Conservation (phyloP, 2,888 invertebrate genomes). For the Ophion costatus region DNA sequence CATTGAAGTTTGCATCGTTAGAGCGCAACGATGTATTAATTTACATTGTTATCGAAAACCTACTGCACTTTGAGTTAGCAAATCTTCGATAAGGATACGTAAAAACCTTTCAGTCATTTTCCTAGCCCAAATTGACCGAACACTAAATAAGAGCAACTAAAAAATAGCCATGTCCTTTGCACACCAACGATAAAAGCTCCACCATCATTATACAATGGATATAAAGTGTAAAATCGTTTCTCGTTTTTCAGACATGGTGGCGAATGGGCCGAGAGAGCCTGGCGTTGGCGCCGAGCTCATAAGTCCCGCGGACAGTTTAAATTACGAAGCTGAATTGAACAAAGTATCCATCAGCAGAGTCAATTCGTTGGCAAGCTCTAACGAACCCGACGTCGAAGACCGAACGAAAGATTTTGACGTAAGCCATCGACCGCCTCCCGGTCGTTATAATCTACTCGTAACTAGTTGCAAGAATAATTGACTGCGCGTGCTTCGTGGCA, state of each 20-base stretch:
- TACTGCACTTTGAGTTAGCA: neutral
- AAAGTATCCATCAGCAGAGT: constrained; percentile 75
- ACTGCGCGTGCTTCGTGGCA: neutral
- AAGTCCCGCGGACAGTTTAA: constrained; percentile 78
- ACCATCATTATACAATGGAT: neutral
- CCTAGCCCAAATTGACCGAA: neutral
- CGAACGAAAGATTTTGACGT: constrained; percentile 78
- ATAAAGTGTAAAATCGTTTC: neutral
- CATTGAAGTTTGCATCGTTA: no score
- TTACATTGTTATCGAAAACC: no score
- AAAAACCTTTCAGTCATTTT: neutral
- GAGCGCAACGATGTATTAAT: no score
- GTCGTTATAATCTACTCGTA: neutral
- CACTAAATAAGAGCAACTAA: no score
- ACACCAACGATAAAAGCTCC: neutral
- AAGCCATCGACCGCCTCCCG: constrained; percentile 37
- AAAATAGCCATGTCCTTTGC: no score
- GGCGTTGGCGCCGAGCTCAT: constrained; percentile 87
- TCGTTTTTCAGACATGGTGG: constrained; percentile 77
- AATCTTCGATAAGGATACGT: neutral
- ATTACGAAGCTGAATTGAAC: constrained; percentile 76
- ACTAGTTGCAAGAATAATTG: neutral
- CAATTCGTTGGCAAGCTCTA: constrained; percentile 75
- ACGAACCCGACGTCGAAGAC: constrained; percentile 74
- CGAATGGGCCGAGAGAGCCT: constrained; percentile 86